Conservation (phyloP, 2,888 invertebrate species). For the Agriopis aurantiaria region DNA sequence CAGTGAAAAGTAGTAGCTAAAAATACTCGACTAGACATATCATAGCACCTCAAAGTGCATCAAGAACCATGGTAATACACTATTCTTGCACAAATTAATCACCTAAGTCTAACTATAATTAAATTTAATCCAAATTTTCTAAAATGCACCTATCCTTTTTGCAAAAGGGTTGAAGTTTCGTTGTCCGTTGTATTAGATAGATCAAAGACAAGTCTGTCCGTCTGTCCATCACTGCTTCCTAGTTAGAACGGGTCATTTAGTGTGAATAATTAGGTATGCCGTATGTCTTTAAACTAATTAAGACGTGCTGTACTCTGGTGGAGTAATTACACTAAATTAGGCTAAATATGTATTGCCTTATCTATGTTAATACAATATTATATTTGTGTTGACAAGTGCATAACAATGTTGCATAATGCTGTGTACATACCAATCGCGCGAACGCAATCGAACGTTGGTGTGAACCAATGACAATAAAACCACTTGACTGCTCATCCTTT, state of each 20-base stretch:
- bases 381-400: too few species aligned
- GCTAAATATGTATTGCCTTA: neutral
- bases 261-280: slow-evolving; percentile 29
- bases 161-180: slow-evolving; percentile 1
- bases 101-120: slow-evolving; percentile 5
- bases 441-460: too few species aligned
- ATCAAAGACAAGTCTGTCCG: slow-evolving; percentile 28
- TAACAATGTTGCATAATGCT: too few species aligned
- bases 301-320: slow-evolving; percentile 7
- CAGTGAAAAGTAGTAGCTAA: neutral
- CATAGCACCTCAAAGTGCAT: slow-evolving; percentile 17
- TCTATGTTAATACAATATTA: neutral
- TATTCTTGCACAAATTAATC: slow-evolving; percentile 22
- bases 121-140: neutral
- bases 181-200: neutral
- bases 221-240: slow-evolving; percentile 28
- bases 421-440: too few species aligned
- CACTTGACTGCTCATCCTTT: too few species aligned
- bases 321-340: slow-evolving; percentile 17
- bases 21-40: slow-evolving; percentile 2
- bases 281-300: slow-evolving; percentile 29
- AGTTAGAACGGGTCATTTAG: slow-evolving; percentile 29
- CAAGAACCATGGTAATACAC: slow-evolving; percentile 2
- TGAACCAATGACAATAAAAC: too few species aligned
- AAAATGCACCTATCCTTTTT: neutral